Base-by-base conservation (phyloP, 2,113 vertebrate genomes). In the Microtus pennsylvanicus region DNA sequence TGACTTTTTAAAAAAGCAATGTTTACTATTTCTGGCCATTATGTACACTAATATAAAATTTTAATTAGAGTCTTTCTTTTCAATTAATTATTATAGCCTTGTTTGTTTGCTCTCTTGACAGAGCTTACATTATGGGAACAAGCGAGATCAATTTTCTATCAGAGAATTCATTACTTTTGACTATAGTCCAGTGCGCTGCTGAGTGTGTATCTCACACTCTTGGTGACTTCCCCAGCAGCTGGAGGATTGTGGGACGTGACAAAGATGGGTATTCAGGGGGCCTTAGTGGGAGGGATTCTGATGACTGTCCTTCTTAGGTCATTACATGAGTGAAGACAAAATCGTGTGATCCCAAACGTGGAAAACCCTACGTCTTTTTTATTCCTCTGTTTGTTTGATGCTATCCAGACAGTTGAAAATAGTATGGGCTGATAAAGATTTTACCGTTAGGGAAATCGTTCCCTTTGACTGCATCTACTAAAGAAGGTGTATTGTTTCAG, bases 61-160 rank as follows among this genome's bases (percentile, higher is more conserved):
- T 97, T 98, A 98, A 97, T 98, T 98, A 97, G 91, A 83, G 35
- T 52, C 88, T 97, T 95, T 93, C 97, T 97, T 97, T 97, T 96
- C 87, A 94, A 87, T 98, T 98, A 96, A 97, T 97, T 92, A 95
- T 96, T 94, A 95, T 16, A 92, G 94, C 87, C 75, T 74, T 94
- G 91, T 97, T 95, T 97, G 97, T 97, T 97, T 97, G 96, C 94
- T 94, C 87, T 97, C 82, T 95, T 0, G 22, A 95, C 95, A 96
- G 94, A 97, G 87, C 89, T 96, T 88, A 70, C 61, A 81, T 96
- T 90, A 65, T 78, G 87, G 90, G 78, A 97, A 86, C 93, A 91
- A 80, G 96, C 70, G 89, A 96, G 96, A 95, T 96, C 96, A 87
- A 94, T 97, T 96, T 96, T 94, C 89, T 96, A n/a, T 96, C 96